Base-by-base conservation (phyloP, 2,113 vertebrate species). In the Pelodiscus sinensis region DNA sequence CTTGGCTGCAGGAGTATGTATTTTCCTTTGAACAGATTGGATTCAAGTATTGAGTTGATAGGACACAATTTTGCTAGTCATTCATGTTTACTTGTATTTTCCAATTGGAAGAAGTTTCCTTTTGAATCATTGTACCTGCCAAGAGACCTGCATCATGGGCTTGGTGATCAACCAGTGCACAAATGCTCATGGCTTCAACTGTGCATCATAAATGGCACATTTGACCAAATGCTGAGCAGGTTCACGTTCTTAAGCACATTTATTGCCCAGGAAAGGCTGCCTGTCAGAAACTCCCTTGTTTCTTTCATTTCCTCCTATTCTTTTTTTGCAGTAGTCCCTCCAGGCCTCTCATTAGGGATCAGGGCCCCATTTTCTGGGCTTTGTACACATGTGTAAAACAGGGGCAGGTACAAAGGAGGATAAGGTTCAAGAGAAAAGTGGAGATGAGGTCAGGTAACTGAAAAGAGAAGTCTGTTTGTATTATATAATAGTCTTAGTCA, bases 161-260 rank as follows among this genome's bases (percentile, higher is more conserved):
- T 19, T 24, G 14, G 16, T 35, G n/a, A 25, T 81, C 91, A 88
- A 3, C 1, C 7, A 44, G 1, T 38, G 1, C 29, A 12, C 9
- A 10, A 81, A 13, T 38, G 52, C 21, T 51, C 71, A 51, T 83
- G 51, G 31, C 75, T 77, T 13, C 38, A 31, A 6, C 2, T 24
- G 31, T 79, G 31, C 16, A 44, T 88, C 57, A 58, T 58, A 78
- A 55, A 25, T 4, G 24, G 21, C 1, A 58, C 4, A 19, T 57
- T 82, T 86, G 38, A 31, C 27, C 51, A 10, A 0, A 0, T 7
- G 15, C 55, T 3, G 50, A 83, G 29, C 0, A 8, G n/a, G 81
- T 51, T 92, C 1, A 1, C 51, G 87, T 85, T 19, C n/a, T 88
- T 57, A 75, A 62, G 2, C 9, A 57, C 6, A 4, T 56, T 96